Base-by-base conservation (phyloP, 2,113 vertebrate species). In the Sisor rabdophorus region DNA sequence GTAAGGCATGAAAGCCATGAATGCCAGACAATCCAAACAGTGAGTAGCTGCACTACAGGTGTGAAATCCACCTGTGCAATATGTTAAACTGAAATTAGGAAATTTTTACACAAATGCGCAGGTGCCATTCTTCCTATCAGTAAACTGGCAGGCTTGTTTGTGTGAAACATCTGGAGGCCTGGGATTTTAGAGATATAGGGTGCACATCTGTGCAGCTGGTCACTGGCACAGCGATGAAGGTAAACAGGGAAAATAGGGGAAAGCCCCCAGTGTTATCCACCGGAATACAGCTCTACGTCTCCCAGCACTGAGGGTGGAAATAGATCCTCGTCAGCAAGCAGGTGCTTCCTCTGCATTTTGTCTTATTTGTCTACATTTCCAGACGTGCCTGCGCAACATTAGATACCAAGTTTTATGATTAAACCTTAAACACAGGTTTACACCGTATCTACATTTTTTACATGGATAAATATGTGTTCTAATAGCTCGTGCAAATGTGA, bases 261-360 rank as follows among this genome's bases (percentile, higher is more conserved):
- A 92, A 84, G 82, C 77, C 91, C 91, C 91, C 76, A 71, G 87
- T 84, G 89, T 89, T 89, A 90, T 88, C 85, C 88, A 89, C 86
- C 83, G 89, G 88, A 92, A 90, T 84, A 87, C 81, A 82, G 84
- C 82, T 85, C 76, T 83, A 87, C 82, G 83, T 90, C 89, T 87
- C 88, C 85, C 89, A 89, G 84, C 84, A 87, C 87, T 88, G 84
- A 84, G 83, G 59, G 82, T 91, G 91, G 88, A 92, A 92, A 89
- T 87, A 83, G 77, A 81, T 82, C 77, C 65, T 68, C 78, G 81
- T 88, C 85, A 83, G 84, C 80, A 4, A 82, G 87, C 92, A 93
- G 92, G 91, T 93, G 92, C 86, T 92, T 93, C 92, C 92, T 92
- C 56, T 63, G 79, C 81, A 83, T 71, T 81, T 73, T 84, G 82